Base-by-base conservation (phyloP, 2,797 vertebrate species). In the Pyrocephalus nanus region DNA sequence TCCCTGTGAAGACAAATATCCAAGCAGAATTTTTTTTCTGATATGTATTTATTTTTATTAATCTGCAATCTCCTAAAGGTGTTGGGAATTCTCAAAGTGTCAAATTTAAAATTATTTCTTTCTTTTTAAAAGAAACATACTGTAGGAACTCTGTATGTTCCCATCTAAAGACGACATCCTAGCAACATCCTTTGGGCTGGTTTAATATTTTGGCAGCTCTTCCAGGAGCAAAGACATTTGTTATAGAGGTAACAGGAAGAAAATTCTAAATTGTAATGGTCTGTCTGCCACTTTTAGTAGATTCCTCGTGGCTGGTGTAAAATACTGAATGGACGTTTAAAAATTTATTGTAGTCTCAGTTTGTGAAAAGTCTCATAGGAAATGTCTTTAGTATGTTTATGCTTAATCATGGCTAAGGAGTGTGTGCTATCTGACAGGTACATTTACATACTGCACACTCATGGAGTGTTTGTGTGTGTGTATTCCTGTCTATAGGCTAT, bases 1-100 rank as follows among this genome's bases (percentile, higher is more conserved):
- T 74, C 78, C 55, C 64, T 51, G 30, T 82, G 55, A 96, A 90
- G 45, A 71, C 38, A 80, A 85, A 40, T 34, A 84, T 79, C 69
- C 58, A 90, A 95, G 83, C 26, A 65, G 32, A 91, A 79, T 73
- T 86, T 43, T 14, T 85, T 88, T 92, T 71, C 81, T 86, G 53
- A 43, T 88, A 73, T 30, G 12, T 81, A 50, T 55, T 84, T 70
- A 34, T 81, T 94, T 90, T 73, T 86, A 51, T 77, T 92, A 73
- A 82, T 94, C 61, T 69, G 53, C 65, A 88, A 5, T 81, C 34
- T 78, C 50, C 51, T 61, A 53, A 82, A 92, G 18, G 51, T 60
- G 9, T 27, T 85, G 50, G 15, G 66, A 51, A 90, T 77, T 94
- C 53, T 90, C 65, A 25, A 75, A 86, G 14, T 14, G 5, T 72